Evolutionary conservation across 2,113 vertebrate species (phyloP), one percentile per base, ranked within the genome.

Genomic region (Tinamus guttatus): DNA sequence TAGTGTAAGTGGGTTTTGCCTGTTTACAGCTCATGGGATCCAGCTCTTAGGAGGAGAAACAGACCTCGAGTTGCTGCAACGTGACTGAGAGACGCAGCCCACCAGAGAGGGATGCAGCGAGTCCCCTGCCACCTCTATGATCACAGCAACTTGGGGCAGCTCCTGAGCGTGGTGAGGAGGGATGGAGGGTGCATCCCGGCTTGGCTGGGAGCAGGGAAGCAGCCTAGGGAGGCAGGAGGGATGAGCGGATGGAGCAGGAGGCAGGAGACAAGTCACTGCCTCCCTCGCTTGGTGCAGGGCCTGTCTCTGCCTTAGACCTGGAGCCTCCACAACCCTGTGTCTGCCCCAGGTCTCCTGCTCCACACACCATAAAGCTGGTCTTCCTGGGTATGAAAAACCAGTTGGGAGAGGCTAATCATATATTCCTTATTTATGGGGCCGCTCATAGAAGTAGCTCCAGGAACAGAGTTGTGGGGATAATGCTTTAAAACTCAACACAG

Each of bases 21-120:
- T 97, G 93, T 96, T 95, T 95, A 92, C 85, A 88, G 51, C 64
- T 90, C 80, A 65, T 41, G 59, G 77, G 85, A 84, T 93, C 67
- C 89, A 20, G 9, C 63, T 81, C 40, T 62, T 30, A 59, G 65
- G 88, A 93, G 76, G 43, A 73, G 60, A 73, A 86, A 75, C 30
- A 49, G 64, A 52, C 90, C n/a, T 63, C 1, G 7, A 82, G 70
- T 41, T 54, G n/a, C 73, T 93, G 88, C 2, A 32, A 52, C 49
- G 82, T 70, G 79, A 69, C 69, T 47, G 60, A 60, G 65, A 38
- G 32, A 11, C 1, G 24, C 17, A 75, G 67, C 67, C 7, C 49
- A 74, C 59, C 45, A 77, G 49, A 60, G 76, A 68, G 63, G 59
- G 47, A 56, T 54, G 7, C 1, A 4, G 58, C 20, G 74, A 36